These are phyloP conservation scores for Fragum fragum DNA, from an alignment of 2,888 invertebrate genomes.

Conservation along the genomic window DNA sequence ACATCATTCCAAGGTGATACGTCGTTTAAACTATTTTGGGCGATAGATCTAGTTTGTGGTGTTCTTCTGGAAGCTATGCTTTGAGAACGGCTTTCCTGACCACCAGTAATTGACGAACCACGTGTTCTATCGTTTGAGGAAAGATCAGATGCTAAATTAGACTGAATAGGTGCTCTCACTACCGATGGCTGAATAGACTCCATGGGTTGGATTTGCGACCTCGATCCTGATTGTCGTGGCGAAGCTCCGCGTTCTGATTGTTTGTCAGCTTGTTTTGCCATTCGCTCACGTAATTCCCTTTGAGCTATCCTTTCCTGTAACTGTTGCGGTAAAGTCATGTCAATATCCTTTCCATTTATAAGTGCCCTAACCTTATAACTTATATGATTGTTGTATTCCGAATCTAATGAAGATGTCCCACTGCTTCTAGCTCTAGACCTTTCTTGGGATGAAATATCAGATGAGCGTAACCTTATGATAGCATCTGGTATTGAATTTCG, in stretches of 20 bases:
- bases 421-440: neutral
- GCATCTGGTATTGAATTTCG: neutral
- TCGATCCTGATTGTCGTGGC: neutral
- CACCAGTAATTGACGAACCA: neutral
- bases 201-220: neutral
- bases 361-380: slow-evolving; percentile 15
- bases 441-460: neutral
- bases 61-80: no score
- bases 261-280: neutral
- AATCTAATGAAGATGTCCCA: neutral
- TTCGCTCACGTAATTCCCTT: neutral
- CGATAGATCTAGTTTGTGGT: no score
- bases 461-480: neutral
- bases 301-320: neutral
- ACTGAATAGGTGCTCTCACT: neutral
- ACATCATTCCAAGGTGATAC: neutral
- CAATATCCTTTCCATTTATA: slow-evolving; percentile 8
- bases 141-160: neutral
- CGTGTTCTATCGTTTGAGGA: neutral
- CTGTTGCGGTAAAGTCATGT: neutral
- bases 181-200: neutral
- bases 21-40: no score
- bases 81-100: no score
- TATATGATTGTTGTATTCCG: slow-evolving; percentile 1
- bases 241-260: neutral